Evolutionary conservation across 2,113 vertebrate species (phyloP).

Genomic region (Litocranius walleri): DNA sequence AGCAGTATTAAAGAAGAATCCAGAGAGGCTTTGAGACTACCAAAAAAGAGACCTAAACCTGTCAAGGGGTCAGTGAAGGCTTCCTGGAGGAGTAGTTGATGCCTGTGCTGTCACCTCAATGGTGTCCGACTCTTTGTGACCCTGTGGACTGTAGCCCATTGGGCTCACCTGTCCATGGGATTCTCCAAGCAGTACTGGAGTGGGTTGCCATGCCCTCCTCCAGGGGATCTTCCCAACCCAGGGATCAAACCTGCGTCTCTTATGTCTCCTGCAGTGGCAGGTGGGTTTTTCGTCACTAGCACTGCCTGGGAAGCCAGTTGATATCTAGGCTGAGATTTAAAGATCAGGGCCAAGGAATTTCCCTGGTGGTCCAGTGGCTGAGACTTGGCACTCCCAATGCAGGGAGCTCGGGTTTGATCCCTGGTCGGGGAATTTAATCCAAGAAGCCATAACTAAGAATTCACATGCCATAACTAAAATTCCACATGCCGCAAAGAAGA

Average conservation of each 20-base stretch:
- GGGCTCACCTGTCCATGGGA: neutral
- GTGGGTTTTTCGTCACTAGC: neutral
- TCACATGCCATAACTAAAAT: neutral
- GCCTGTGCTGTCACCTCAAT: neutral
- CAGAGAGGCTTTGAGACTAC: neutral
- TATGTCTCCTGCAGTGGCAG: neutral
- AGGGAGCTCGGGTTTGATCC: neutral
- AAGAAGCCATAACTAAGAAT: neutral
- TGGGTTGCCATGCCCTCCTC: neutral
- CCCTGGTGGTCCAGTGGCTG: neutral
- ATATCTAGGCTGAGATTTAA: neutral
- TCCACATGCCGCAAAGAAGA: neutral
- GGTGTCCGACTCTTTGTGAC: neutral
- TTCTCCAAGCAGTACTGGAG: neutral
- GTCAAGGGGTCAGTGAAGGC: neutral
- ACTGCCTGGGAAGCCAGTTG: neutral
- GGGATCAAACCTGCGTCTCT: neutral
- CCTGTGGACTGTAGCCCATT: neutral
- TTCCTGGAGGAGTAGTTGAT: neutral
- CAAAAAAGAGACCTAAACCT: neutral
- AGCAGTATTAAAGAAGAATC: neutral
- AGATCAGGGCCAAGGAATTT: neutral
- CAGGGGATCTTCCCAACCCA: neutral
- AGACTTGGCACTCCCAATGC: neutral
- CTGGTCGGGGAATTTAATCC: neutral